Conservation (phyloP, 1,140 invertebrate genomes). For the Hetaerina americana region DNA sequence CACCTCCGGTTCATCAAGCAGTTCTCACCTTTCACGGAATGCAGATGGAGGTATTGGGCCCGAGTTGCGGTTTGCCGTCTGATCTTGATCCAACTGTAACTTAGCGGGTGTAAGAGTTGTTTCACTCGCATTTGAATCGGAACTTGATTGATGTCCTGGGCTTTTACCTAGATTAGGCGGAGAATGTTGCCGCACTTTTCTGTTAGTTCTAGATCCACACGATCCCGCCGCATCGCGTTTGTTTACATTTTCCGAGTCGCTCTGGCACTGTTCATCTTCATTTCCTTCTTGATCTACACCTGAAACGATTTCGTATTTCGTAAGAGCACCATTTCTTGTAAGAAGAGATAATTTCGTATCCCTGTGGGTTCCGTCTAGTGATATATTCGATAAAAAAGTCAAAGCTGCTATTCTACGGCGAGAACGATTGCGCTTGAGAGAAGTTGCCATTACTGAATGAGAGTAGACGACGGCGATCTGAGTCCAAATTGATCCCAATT, state of each 20-base stretch:
- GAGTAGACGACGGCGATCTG: neutral
- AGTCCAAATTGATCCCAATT: neutral
- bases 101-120: conserved; percentile 3
- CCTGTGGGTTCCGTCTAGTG: conserved; percentile 77
- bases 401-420: conserved; percentile 71
- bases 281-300: neutral
- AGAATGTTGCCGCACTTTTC: conserved; percentile 3
- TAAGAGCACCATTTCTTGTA: conserved; percentile 30
- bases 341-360: conserved; percentile 61
- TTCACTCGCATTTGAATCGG: conserved; percentile 6
- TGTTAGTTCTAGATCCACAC: conserved; percentile 3
- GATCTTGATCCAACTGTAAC: conserved; percentile 4
- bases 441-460: conserved; percentile 34
- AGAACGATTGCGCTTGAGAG: conserved; percentile 40
- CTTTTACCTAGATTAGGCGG: conserved; percentile 1
- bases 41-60: neutral
- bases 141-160: conserved; percentile 5
- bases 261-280: conserved; percentile 2
- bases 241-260: conserved; percentile 6
- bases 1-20: neutral
- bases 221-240: conserved; percentile 1
- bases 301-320: neutral
- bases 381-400: conserved; percentile 88
- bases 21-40: neutral
- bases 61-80: neutral